Base-by-base conservation (phyloP, 2,888 invertebrate species). In the Zootermopsis nevadensis region DNA sequence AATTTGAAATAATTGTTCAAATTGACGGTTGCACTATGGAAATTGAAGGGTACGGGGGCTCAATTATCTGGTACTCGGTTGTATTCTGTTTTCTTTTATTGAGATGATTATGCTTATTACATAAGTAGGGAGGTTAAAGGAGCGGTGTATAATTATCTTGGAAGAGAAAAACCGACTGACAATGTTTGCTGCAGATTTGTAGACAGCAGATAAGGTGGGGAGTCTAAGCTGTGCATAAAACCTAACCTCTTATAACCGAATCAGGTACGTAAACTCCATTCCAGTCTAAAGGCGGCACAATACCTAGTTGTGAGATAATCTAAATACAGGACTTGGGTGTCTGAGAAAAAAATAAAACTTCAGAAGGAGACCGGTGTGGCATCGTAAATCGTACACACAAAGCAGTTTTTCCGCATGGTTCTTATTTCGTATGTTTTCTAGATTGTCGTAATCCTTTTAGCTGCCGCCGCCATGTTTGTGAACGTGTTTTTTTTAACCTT, bases 341-440 rank as follows among this genome's bases (percentile, higher is more conserved):
- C 33, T 72, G 53, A 60, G 15, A 74, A n/a, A n/a, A n/a, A n/a
- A 74, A 74, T 24, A 74, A 74, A n/a, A 74, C n/a, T 38, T 38
- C 22, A 69, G 38, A 38, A 24, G 38, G n/a, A 74, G 35, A 74
- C 8, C 35, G 8, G 74, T 35, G 24, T 24, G n/a, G 38, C 8
- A 74, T 38, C 74, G 38, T 74, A 74, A 74, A 74, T 74, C 24
- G 10, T 33, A 74, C 74, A 74, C 74, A 74, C 74, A 38, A 24
- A 35, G 24, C n/a, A 24, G 31, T 74, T 74, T 22, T 38, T 74
- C n/a, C n/a, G n/a, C 2, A 31, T 38, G 3, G 33, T 24, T n/a
- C 38, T 42, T 38, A n/a, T 2, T 72, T 72, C 30, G 31, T 67
- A 15, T 67, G 7, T 67, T 67, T 67, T 67, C 30, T 67, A 27